phyloP scores from a whole-genome alignment of 2,113 vertebrate species.

The Castor canadensis region DNA sequence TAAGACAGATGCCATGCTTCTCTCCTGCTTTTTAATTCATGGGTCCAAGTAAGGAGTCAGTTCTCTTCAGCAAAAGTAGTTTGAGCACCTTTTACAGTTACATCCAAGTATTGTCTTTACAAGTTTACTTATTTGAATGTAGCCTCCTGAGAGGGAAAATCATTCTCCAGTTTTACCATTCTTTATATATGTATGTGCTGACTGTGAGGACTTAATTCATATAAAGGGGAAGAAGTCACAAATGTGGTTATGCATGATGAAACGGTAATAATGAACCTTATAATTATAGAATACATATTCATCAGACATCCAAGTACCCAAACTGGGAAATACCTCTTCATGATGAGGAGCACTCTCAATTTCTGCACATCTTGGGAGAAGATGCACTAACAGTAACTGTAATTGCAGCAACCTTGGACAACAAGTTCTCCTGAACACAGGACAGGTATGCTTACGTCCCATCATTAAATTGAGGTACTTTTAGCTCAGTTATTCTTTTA shows the following conservation, averaged over 20 bases:
- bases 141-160: not conserved
- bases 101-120: not conserved
- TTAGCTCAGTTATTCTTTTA: not conserved
- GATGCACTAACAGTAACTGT: not conserved
- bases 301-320: not conserved
- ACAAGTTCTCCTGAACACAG: not conserved
- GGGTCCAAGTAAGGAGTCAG: too few species aligned
- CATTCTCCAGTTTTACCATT: not conserved
- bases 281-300: not conserved
- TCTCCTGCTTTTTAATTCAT: too few species aligned
- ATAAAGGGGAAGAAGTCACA: not conserved
- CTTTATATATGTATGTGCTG: not conserved
- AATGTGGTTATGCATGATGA: not conserved
- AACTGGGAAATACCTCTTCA: not conserved
- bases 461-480: not conserved
- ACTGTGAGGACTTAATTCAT: not conserved
- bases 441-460: not conserved
- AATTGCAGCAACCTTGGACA: not conserved
- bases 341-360: not conserved
- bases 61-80: too few species aligned
- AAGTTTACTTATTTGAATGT: not conserved
- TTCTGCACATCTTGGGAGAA: not conserved
- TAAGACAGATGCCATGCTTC: too few species aligned
- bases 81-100: too few species aligned
- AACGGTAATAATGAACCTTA: not conserved